phyloP scores from a whole-genome alignment of 2,113 vertebrate species.

The Carassius carassius region DNA sequence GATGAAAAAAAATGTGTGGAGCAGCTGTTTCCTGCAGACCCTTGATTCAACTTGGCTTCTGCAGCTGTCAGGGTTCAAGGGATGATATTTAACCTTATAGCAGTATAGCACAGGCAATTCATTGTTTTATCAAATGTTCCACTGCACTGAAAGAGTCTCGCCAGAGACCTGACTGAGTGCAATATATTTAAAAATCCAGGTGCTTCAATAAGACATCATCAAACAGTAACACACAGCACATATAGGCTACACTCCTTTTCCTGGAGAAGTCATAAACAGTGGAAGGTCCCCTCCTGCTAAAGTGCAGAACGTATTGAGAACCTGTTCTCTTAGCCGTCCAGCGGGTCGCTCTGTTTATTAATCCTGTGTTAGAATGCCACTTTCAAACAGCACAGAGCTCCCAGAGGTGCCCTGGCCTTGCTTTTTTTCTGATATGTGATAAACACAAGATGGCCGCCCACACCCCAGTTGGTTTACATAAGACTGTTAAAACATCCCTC shows the following conservation, averaged over 20 bases:
- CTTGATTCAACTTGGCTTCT: constrained; percentile 36
- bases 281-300: constrained; percentile 18
- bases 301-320: constrained; percentile 18
- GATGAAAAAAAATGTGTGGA: constrained; percentile 30
- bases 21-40: constrained; percentile 45
- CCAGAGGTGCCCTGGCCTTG: constrained; percentile 44
- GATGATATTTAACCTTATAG: constrained; percentile 37
- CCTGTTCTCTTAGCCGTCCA: constrained; percentile 25
- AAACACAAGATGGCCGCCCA: constrained; percentile 58
- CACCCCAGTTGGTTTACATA: constrained; percentile 59
- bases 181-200: background rate
- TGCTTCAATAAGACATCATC: constrained; percentile 14
- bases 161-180: background rate
- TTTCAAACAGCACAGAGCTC: constrained; percentile 50
- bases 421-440: constrained; percentile 50
- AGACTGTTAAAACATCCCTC: constrained; percentile 58
- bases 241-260: background rate
- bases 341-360: constrained; percentile 56
- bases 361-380: constrained; percentile 52
- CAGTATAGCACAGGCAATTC: constrained; percentile 33
- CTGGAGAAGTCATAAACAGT: constrained; percentile 38
- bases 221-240: constrained; percentile 4
- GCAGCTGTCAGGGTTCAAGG: constrained; percentile 42
- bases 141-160: background rate
- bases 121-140: constrained; percentile 42